A percentile compares a stretch with the other conserved stretches of the same genome.
phyloP scores from a whole-genome alignment of 2,113 vertebrate species.

The Nansenia antarctica region DNA sequence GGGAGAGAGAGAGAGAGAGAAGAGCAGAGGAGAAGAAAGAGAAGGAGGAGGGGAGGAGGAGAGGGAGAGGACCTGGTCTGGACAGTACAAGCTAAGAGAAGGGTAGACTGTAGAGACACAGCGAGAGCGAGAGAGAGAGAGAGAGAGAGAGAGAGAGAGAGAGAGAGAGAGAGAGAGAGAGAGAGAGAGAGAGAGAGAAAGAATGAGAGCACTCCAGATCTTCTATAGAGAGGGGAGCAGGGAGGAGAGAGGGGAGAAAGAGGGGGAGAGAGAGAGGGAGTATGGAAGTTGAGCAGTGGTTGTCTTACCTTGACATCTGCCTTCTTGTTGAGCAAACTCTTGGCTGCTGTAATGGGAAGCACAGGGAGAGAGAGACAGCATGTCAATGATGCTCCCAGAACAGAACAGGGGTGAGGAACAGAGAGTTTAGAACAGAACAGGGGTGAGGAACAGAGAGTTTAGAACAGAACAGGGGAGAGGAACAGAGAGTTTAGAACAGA shows the following conservation, averaged over 20 bases:
- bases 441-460: too few relatives aligned
- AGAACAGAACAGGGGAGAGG: constrained; percentile 1
- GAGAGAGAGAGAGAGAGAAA: too few relatives aligned
- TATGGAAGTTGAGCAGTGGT: not conserved
- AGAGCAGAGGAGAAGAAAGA: not conserved
- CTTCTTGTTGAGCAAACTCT: constrained; percentile 74
- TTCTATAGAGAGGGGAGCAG: not conserved
- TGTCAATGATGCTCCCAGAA: constrained; percentile 15
- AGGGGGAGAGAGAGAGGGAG: not conserved
- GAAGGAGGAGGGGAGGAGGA: not conserved
- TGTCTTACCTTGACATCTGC: constrained; percentile 72
- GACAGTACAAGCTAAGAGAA: not conserved
- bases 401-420: not conserved
- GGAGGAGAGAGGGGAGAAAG: not conserved
- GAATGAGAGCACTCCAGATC: not conserved
- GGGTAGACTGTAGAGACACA: not conserved
- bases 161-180: not conserved
- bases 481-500: too few relatives aligned
- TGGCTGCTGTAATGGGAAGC: constrained; percentile 66
- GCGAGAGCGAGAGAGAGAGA: not conserved
- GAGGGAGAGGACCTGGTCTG: not conserved
- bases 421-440: too few relatives aligned
- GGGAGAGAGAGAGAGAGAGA: not conserved
- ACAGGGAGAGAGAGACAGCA: constrained; percentile 13
- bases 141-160: not conserved